phyloP scores from a whole-genome alignment of 2,888 invertebrate genomes.

The Chrysodeixis includens region DNA sequence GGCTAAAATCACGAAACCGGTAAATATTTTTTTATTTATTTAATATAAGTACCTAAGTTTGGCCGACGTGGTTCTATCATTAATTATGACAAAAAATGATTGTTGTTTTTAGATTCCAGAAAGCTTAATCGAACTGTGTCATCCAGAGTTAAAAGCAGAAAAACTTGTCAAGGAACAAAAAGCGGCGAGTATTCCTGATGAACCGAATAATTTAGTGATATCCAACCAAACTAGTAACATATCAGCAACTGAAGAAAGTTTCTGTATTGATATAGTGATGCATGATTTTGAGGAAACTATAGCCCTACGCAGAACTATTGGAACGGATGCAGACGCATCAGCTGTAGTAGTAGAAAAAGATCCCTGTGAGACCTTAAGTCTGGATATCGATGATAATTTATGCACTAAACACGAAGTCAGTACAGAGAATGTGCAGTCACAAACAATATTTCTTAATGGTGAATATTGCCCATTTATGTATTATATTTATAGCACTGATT shows the following conservation, averaged over 20 bases:
- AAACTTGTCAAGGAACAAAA: conserved; percentile 23
- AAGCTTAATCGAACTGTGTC: conserved; percentile 72
- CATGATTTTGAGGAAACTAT: conserved; percentile 73
- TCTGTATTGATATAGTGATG: conserved; percentile 73
- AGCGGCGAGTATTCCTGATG: conserved; percentile 3
- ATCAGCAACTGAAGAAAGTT: conserved; percentile 70
- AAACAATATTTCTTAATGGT: conserved; percentile 82
- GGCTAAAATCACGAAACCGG: conserved; percentile 71
- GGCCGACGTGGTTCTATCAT: background rate
- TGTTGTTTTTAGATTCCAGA: conserved; percentile 75
- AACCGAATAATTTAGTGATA: conserved; percentile 14
- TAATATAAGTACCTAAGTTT: background rate
- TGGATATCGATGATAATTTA: conserved; percentile 64
- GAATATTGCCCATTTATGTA: conserved; percentile 26
- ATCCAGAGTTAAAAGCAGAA: conserved; percentile 60
- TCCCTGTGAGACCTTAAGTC: conserved; percentile 46
- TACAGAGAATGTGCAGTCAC: conserved; percentile 67
- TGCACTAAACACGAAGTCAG: conserved; percentile 60
- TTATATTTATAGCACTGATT: background rate
- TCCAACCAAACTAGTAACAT: conserved; percentile 49
- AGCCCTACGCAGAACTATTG: conserved; percentile 72
- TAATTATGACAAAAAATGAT: background rate
- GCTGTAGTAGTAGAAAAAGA: conserved; percentile 52
- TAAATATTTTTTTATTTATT: conserved; percentile 50
- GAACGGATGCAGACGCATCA: conserved; percentile 66